Percentiles rank a stretch among this genome's conserved stretches.
Conservation (phyloP, 1,140 invertebrate genomes). For the Papilio machaon region DNA sequence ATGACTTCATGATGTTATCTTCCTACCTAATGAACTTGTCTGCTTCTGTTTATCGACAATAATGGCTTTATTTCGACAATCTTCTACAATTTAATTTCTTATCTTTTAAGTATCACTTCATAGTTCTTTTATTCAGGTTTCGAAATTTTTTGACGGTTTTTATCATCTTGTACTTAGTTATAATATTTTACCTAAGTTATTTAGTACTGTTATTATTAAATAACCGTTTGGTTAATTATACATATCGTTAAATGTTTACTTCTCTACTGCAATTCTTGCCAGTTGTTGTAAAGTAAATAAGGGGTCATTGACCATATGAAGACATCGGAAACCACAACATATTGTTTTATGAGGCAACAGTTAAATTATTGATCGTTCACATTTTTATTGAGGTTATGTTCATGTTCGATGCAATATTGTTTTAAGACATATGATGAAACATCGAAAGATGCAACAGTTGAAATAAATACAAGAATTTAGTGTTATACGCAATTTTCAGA, state of each 20-base stretch:
- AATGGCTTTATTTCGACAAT: background rate
- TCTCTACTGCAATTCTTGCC: background rate
- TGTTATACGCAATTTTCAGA: no score
- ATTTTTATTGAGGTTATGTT: background rate
- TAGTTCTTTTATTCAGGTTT: no score
- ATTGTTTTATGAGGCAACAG: background rate
- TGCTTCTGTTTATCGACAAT: background rate
- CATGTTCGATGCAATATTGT: background rate
- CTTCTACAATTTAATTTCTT: background rate
- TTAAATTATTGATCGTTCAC: background rate
- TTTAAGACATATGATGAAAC: background rate
- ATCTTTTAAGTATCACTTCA: no score
- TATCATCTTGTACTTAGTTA: no score
- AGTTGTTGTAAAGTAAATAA: background rate
- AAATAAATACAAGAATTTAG: background rate
- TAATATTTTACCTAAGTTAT: no score
- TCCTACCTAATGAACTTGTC: background rate
- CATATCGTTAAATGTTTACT: no score
- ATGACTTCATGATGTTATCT: constrained; percentile 13
- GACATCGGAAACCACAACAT: background rate
- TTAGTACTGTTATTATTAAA: no score
- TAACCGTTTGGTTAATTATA: no score
- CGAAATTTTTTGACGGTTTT: no score
- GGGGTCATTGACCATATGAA: background rate
- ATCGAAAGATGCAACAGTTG: background rate